A percentile compares a stretch with the other conserved stretches of the same genome.
These are phyloP conservation scores for Spongilla lacustris DNA, from an alignment of 37 sponge, comb jelly and placozoan species.

Conservation along the genomic window DNA sequence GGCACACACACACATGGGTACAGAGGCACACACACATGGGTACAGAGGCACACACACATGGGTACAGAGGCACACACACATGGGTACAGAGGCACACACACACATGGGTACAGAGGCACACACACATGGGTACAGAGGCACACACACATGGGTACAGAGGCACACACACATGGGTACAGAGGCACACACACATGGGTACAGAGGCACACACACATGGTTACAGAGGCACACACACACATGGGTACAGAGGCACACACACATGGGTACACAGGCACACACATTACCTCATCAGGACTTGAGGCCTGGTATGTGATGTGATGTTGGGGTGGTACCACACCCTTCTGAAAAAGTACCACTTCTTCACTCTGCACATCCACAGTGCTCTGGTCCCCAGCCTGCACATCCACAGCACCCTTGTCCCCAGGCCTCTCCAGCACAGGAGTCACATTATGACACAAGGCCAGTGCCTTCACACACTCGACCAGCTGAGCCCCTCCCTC, in stretches of 20 bases:
- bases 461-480: slow-evolving; percentile 86
- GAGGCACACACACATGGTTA: background rate
- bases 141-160: too few species aligned
- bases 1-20: slow-evolving; percentile 5
- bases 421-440: slow-evolving; percentile 54
- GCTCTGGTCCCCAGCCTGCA: slow-evolving; percentile 18
- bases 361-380: slow-evolving; percentile 30
- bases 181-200: background rate
- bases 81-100: background rate
- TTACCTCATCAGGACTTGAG: slow-evolving; percentile 94
- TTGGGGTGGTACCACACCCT: background rate
- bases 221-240: background rate
- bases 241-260: background rate
- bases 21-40: slow-evolving; percentile 9
- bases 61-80: slow-evolving; percentile 20
- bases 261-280: background rate
- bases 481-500: slow-evolving; percentile 18
- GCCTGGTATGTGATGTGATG: slow-evolving; percentile 77
- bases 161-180: slow-evolving; percentile 7
- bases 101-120: too few species aligned
- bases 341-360: slow-evolving; percentile 36
- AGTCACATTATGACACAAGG: slow-evolving; percentile 94
- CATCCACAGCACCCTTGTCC: background rate
- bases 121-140: background rate
- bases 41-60: slow-evolving; percentile 3